Evolutionary conservation across 2,888 invertebrate genomes (phyloP), one percentile per base, ranked within the genome.

Genomic region (Caenorhabditis panamensis): DNA sequence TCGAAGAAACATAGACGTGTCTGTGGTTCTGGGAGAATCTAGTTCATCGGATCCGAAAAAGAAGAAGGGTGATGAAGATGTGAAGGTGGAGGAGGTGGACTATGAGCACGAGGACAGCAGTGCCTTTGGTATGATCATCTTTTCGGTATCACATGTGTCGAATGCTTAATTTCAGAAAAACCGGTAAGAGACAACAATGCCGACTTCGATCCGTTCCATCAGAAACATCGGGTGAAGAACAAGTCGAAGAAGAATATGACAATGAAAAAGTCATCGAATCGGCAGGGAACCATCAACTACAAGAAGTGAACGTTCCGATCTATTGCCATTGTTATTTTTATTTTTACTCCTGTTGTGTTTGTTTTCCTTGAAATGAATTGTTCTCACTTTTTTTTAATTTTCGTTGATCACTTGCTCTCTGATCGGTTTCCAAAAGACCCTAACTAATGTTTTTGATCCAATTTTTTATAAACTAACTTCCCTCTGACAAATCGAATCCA

Each of bases 181-280:
- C 66, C 71, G 13, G 22, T 66, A 0, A 49, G 13, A 8, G 71
- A 79, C 53, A 66, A 64, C 11, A 63, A 82, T 13, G 51, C 67
- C 8, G 82, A 72, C 2, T 82, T 84, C 61, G 82, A 82, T 58
- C 82, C 84, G 8, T 84, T 84, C 77, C 76, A 79, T 51, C 84
- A 84, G 53, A 78, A 84, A 18, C 47, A 66, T n/a, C 66, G 82
- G 4, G 13, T 75, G 28, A 73, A 79, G 37, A 79, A 79, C 37
- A 67, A 69, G 6, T 64, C 73, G 16, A 79, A 75, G 22, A 79
- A 73, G 58, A 67, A 68, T 31, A 64, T 28, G 71, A 20, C 69
- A 28, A 64, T 79, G 80, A 62, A 79, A 54, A 78, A 76, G 49
- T 71, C 80, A 16, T 68, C 78, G 69, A 81, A 77, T 71, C 64